Evolutionary conservation across 2,888 invertebrate species (phyloP).

Genomic region (Macrophya annulata): DNA sequence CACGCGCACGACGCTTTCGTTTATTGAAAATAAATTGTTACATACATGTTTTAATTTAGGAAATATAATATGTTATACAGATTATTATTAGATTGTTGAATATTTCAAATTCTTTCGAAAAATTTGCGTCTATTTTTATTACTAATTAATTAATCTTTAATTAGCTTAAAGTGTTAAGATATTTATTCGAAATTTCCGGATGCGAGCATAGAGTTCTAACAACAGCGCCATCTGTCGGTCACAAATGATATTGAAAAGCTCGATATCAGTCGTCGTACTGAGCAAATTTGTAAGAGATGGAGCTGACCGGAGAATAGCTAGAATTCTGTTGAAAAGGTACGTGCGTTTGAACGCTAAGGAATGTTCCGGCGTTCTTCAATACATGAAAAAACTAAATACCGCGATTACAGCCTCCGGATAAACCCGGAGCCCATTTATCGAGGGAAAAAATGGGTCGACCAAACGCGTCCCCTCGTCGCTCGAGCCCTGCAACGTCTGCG

Average conservation of each 20-base stretch:
- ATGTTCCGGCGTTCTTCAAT: conserved; percentile 45
- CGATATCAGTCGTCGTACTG: conserved; percentile 70
- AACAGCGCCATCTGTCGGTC: conserved; percentile 72
- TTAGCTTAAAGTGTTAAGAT: neutral
- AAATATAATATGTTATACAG: neutral
- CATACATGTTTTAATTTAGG: neutral
- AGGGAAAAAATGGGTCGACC: conserved; percentile 22
- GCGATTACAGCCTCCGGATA: neutral
- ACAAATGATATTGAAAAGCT: conserved; percentile 69
- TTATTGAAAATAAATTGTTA: neutral
- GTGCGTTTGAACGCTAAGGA: conserved; percentile 56
- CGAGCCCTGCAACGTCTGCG: conserved; percentile 35
- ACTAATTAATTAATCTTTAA: neutral
- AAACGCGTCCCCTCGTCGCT: conserved; percentile 52
- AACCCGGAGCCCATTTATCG: neutral
- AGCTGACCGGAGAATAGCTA: conserved; percentile 71
- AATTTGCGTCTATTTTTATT: neutral
- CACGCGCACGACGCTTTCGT: conserved; percentile 40
- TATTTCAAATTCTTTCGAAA: neutral
- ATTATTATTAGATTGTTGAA: neutral
- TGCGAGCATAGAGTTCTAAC: neutral
- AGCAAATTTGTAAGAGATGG: conserved; percentile 74
- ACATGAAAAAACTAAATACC: conserved; percentile 18
- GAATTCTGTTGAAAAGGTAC: conserved; percentile 68
- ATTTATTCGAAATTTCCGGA: conserved; percentile 45